Base-by-base conservation (phyloP, 1,140 invertebrate species). In the Ladona fulva region DNA sequence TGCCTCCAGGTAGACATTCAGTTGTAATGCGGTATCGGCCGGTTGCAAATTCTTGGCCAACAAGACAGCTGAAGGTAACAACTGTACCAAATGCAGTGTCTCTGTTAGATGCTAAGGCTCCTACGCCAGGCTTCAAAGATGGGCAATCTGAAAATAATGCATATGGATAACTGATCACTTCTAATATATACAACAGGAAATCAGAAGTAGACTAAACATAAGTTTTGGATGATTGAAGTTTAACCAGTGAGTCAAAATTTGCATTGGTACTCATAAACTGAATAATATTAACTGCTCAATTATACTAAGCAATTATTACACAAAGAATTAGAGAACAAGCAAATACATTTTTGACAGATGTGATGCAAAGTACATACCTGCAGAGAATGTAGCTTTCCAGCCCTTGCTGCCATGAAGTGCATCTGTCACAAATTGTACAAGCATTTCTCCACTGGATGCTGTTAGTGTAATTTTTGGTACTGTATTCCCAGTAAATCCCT, bases 41-140 rank as follows among this genome's bases (percentile, higher is more conserved):
- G 77, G 94, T 97, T 24, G 94, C 93, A 85, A 98, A 98, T 86
- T 98, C 96, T 87, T 97, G 95, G 42, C 97, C 97, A 82, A 92
- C 88, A 0, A 96, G 95, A 85, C 97, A 98, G 11, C 94, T 93
- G 83, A 97, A 97, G 73, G 91, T 93, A 59, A 97, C 93, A 59
- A 91, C 87, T 73, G 95, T 97, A 80, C 95, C 96, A 86, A 97
- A 97, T 74, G 94, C 92, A 29, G 95, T 97, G 83, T 97, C 95
- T 82, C 95, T 89, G 82, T 92, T 96, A 22, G 95, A 97, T 42
- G 94, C 94, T 81, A 97, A 87, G 29, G 95, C 95, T 81, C 94
- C 93, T 81, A 91, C 89, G 74, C 96, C 96, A 16, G 95, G 91
- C 82, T 92, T 89, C 42, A 98, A 85, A 24, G 90, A 86, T 6